Base-by-base conservation (phyloP, 2,113 vertebrate genomes). In the Acrocephalus arundinaceus region DNA sequence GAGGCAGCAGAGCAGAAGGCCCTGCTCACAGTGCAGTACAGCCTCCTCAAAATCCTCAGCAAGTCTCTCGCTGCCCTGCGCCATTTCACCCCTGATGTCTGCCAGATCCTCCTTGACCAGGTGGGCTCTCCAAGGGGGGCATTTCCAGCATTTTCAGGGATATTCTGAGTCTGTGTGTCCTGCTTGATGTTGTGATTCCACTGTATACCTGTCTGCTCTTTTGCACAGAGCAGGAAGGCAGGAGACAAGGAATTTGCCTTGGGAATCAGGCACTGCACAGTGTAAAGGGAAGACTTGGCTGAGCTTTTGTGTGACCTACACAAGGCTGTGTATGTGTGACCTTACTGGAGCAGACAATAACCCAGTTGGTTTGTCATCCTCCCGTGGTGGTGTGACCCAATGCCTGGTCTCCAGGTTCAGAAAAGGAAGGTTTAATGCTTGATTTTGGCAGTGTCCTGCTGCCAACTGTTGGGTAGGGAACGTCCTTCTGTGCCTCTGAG, bases 41-140 rank as follows among this genome's bases (percentile, higher is more conserved):
- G 99, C 80, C 98, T 99, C 16, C 95, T 99, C n/a, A 99, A 99
- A 97, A 99, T 99, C 98, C 99, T 99, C 89, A 99, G 99, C 97
- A 99, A 99, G 91, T 99, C 98, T 1, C 97, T 99, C 14, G 99
- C 99, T 1, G 98, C 99, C 8, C 97, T 99, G 93, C 99, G 99
- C 83, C 99, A 99, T 81, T 99, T 99, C 97, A 99, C 99, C 59
- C 99, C 99, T 0, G 99, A 99, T 41, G 98, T 99, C 97, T 99
- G 99, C 96, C 99, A 99, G 97, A 99, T 99, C 48, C 98, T 99
- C 55, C 98, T 99, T 22, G 99, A 99, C 84, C 99, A 99, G 99
- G 99, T 99, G 63, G 20, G 87, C 31, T 49, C 41, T 65, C 37
- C 11, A 16, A 4, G 37, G 37, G 1, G 49, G 52, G 21, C 1